Base-by-base conservation (phyloP, 2,797 vertebrate species). In the Halcyon leucocephala region DNA sequence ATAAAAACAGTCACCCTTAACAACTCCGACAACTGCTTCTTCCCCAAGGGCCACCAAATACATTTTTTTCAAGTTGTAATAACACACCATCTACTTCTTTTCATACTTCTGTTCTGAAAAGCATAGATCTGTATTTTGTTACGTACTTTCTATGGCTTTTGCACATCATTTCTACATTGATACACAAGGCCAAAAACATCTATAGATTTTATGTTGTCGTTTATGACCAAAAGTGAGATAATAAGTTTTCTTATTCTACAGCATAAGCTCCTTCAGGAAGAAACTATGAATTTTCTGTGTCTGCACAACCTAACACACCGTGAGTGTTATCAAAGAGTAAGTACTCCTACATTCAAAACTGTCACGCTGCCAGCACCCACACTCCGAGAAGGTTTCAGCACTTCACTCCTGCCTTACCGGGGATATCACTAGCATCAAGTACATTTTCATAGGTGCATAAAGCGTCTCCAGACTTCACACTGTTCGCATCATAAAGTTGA, bases 1-100 rank as follows among this genome's bases (percentile, higher is more conserved):
- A 96, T 69, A 88, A 91, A 91, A 96, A 69, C 58, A 91, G 19
- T 82, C 49, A 72, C 70, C 42, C 65, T 90, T 76, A 94, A 93
- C 44, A 67, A 66, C 44, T 72, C 82, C 70, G 65, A 88, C 42
- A 94, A 71, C 41, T 52, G 58, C 25, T 72, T 35, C n/a, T 82
- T 91, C 44, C 49, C 48, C 64, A 80, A 48, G 31, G 71, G 39
- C 17, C 54, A 78, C 8, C 41, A 84, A 85, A 70, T 29, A 25
- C 3, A 28, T 52, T 65, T 93, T 70, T 70, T 41, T 2, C 9
- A 85, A 76, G 65, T 62, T 81, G 51, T 11, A 86, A 48, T 58
- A 90, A 72, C 7, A 54, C 19, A 20, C 1, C 25, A 61, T 49
- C 41, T 76, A 33, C 52, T 92, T 81, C 2, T 67, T 81, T 76